Evolutionary conservation across 2,113 vertebrate species (phyloP).

Genomic region (Manacus vitellinus): DNA sequence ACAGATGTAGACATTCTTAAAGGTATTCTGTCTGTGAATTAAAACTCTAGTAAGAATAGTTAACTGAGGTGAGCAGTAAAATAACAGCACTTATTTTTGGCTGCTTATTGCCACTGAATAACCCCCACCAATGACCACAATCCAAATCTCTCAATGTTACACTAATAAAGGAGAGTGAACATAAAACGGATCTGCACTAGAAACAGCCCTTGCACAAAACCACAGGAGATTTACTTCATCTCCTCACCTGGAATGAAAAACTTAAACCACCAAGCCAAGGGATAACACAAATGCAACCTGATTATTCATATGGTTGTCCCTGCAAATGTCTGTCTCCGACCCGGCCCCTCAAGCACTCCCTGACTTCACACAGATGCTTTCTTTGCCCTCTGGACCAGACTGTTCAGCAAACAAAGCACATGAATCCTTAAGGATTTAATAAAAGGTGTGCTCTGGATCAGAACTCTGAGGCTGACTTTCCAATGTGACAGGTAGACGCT

Average conservation of each 20-base stretch:
- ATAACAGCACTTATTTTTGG: neutral
- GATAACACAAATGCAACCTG: neutral
- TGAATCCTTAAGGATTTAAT: neutral
- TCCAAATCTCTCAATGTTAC: neutral
- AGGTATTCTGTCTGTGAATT: neutral
- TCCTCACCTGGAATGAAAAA: neutral
- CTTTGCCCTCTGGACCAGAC: too few species aligned
- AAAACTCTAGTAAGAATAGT: neutral
- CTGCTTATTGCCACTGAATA: neutral
- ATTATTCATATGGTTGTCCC: neutral
- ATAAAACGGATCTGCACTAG: neutral
- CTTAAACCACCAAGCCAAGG: neutral
- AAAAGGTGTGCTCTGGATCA: neutral
- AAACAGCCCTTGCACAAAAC: neutral
- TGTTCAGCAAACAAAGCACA: neutral
- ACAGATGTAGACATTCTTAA: neutral
- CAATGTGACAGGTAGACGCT: constrained; percentile 11
- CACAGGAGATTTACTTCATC: neutral
- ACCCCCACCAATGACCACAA: neutral
- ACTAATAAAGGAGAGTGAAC: neutral
- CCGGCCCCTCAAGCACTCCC: neutral
- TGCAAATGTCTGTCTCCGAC: neutral
- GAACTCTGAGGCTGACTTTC: neutral
- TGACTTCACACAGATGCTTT: neutral
- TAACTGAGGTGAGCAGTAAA: neutral